phyloP scores from a whole-genome alignment of 1,140 invertebrate species.

The Leptoteleia sp. region DNA sequence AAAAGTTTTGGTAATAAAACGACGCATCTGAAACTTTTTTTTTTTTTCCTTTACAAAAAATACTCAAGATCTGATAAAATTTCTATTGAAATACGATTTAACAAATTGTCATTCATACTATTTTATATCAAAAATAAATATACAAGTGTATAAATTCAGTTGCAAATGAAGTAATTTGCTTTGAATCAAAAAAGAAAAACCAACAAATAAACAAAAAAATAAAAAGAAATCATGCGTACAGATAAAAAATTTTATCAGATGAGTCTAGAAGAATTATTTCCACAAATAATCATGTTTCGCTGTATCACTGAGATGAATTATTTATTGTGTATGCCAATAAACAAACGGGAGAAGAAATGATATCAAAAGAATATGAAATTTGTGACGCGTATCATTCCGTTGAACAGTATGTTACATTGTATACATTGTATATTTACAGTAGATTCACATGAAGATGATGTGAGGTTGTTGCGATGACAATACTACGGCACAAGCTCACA shows the following conservation, averaged over 20 bases:
- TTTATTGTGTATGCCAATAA: constrained; percentile 5
- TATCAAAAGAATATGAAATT: constrained; percentile 46
- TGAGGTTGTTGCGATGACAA: constrained; percentile 46
- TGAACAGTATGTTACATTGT: constrained; percentile 52
- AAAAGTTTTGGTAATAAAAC: constrained; percentile 24
- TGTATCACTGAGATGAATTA: constrained; percentile 21
- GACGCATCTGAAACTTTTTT: background rate
- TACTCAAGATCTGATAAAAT: constrained; percentile 6
- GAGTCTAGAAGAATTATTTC: constrained; percentile 16
- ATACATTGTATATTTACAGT: constrained; percentile 61
- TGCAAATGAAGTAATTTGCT: too few species aligned
- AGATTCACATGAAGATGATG: constrained; percentile 50
- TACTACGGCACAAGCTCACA: constrained; percentile 55
- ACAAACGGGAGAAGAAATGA: constrained; percentile 7
- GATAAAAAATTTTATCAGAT: constrained; percentile 27
- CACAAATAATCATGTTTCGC: constrained; percentile 38
- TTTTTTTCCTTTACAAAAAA: constrained; percentile 2
- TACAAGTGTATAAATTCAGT: background rate
- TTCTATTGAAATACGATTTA: background rate
- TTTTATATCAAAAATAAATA: constrained; percentile 1
- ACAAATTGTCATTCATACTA: constrained; percentile 12
- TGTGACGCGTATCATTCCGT: constrained; percentile 39
- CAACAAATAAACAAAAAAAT: too few species aligned
- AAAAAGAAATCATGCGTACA: too few species aligned
- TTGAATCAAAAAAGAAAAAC: too few species aligned